phyloP scores from a whole-genome alignment of 2,113 vertebrate species.

The Choloepus hoffmanni region DNA sequence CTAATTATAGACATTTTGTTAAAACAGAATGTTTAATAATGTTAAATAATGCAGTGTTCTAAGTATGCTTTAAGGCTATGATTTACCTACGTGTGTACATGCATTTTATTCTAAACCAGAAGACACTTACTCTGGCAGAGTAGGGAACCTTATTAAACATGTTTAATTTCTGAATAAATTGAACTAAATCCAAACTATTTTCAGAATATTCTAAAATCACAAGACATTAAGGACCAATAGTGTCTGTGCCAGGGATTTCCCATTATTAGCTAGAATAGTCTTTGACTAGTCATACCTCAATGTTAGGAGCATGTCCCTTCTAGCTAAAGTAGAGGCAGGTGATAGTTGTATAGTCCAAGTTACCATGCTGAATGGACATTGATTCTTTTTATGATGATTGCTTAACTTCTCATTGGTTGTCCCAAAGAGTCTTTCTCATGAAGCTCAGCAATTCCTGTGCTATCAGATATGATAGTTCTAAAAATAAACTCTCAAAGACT shows the following conservation, averaged over 20 bases:
- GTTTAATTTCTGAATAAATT: constrained; percentile 49
- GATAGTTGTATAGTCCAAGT: neutral
- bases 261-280: constrained; percentile 57
- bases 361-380: neutral
- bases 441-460: too few species aligned
- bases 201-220: constrained; percentile 66
- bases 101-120: constrained; percentile 64
- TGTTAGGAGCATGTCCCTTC: constrained; percentile 47
- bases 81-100: constrained; percentile 1
- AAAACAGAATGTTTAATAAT: constrained; percentile 9
- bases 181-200: constrained; percentile 65
- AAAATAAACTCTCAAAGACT: constrained; percentile 66
- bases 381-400: constrained; percentile 25
- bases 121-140: constrained; percentile 55
- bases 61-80: constrained; percentile 37
- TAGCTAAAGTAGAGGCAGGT: constrained; percentile 17
- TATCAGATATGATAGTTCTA: too few species aligned
- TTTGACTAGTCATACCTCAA: constrained; percentile 57
- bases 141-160: constrained; percentile 55
- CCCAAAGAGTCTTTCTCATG: too few species aligned
- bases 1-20: constrained; percentile 54
- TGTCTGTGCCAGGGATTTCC: constrained; percentile 60
- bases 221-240: constrained; percentile 59
- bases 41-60: constrained; percentile 58
- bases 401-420: neutral